phyloP scores from a whole-genome alignment of 2,888 invertebrate genomes.

The Diadegma fenestrale region DNA sequence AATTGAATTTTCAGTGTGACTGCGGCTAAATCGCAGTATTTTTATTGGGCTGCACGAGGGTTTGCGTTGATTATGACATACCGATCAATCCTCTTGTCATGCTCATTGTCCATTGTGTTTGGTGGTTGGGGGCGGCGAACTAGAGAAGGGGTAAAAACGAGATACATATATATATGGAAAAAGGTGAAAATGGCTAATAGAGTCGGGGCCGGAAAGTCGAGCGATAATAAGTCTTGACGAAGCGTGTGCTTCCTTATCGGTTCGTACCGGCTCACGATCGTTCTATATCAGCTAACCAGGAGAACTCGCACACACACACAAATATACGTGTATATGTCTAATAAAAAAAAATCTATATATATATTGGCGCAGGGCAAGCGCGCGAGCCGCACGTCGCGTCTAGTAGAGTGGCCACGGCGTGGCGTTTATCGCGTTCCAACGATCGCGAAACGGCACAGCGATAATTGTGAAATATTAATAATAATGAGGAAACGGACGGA shows the following conservation, averaged over 20 bases:
- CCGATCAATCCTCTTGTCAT: neutral
- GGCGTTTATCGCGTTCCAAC: slow-evolving; percentile 70
- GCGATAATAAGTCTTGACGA: slow-evolving; percentile 55
- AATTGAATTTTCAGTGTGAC: too few relatives aligned
- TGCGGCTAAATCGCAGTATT: neutral
- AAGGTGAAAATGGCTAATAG: slow-evolving; percentile 22
- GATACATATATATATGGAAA: neutral
- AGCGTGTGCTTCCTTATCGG: slow-evolving; percentile 66
- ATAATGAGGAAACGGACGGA: slow-evolving; percentile 77
- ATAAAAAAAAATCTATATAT: slow-evolving; percentile 32
- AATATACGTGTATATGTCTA: slow-evolving; percentile 2
- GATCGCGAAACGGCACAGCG: slow-evolving; percentile 75
- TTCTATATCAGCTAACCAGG: slow-evolving; percentile 47
- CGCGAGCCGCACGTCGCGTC: slow-evolving; percentile 46
- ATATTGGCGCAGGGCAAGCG: slow-evolving; percentile 35
- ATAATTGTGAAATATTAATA: slow-evolving; percentile 81
- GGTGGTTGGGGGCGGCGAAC: neutral
- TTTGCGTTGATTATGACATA: neutral
- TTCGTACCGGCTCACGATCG: slow-evolving; percentile 47
- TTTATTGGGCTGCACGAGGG: neutral
- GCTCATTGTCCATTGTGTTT: neutral
- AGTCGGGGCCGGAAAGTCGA: slow-evolving; percentile 32
- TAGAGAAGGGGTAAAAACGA: neutral
- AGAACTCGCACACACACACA: slow-evolving; percentile 35
- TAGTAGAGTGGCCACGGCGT: slow-evolving; percentile 15